phyloP scores from a whole-genome alignment of 1,140 invertebrate species.

The Danaus melanippus region DNA sequence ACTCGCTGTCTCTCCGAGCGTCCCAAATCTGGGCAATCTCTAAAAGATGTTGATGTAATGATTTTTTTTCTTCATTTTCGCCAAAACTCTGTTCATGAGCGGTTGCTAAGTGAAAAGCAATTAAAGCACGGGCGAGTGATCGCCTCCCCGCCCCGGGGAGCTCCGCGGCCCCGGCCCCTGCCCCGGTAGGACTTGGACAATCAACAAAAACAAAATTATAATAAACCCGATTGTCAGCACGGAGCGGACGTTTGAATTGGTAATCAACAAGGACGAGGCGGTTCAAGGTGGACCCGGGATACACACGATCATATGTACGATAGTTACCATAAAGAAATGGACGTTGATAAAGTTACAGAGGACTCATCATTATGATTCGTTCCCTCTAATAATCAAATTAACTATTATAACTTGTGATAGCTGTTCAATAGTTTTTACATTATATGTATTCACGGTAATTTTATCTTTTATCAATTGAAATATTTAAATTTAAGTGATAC shows the following conservation, averaged over 20 bases:
- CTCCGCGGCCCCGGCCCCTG: constrained; percentile 24
- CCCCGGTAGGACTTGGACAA: constrained; percentile 43
- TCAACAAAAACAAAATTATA: constrained; percentile 57
- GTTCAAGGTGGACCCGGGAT: too few species aligned
- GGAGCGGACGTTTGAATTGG: not conserved
- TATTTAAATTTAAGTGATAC: too few species aligned
- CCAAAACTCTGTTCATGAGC: constrained; percentile 64
- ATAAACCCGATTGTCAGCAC: constrained; percentile 43
- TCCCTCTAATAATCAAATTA: too few species aligned
- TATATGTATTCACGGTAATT: too few species aligned
- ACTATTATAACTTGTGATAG: too few species aligned
- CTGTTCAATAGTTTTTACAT: too few species aligned
- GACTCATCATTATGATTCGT: too few species aligned
- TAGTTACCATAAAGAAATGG: too few species aligned
- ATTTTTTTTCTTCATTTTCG: constrained; percentile 69
- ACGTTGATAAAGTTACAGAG: too few species aligned
- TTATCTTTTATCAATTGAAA: too few species aligned
- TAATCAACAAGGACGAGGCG: too few species aligned
- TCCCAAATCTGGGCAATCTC: constrained; percentile 68
- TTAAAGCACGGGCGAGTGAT: constrained; percentile 68
- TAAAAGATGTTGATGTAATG: constrained; percentile 70
- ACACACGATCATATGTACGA: too few species aligned
- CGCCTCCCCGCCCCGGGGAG: constrained; percentile 28
- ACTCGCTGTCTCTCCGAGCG: constrained; percentile 54
- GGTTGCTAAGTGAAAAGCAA: constrained; percentile 72